Base-by-base conservation (phyloP, 1,140 invertebrate species). In the Apis dorsata region DNA sequence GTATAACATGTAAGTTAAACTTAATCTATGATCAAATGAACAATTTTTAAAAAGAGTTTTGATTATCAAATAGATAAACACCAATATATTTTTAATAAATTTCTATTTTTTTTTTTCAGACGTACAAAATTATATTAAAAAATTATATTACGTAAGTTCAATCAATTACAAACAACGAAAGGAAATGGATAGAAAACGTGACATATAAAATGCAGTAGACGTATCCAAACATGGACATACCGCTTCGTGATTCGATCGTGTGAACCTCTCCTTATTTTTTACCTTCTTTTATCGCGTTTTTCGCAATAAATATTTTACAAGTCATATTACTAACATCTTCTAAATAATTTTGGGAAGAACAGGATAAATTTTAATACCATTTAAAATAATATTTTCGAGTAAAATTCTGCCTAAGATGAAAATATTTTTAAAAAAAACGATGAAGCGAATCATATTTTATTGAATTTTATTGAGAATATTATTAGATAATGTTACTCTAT, bases 181-280 rank as follows among this genome's bases (percentile, higher is more conserved):
- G 63, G 62, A 74, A 77, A 72, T 62, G 68, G 66, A 66, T 80
- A 82, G 80, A 84, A 76, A 34, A 85, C 28, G 28, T 57, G 73
- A 86, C 87, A 84, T 85, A 83, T 82, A 90, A 85, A 88, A 83
- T 86, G 84, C 90, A 69, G 84, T 73, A 85, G 79, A 82, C 66
- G 85, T 79, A 81, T 78, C 91, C 91, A 90, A 90, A 91, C 91
- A 92, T 91, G 91, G 91, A 59, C 85, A 85, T 80, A 78, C 70
- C 76, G 83, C 87, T 84, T 88, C 85, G 88, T 75, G 80, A 70
- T 89, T 90, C 85, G 87, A 88, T 89, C 86, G 62, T 85, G 85
- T 83, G 81, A 85, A 66, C 63, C 83, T 86, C 85, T 85, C 57
- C 57, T 63, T 88, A 70, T 81, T 72, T 34, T 77, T 85, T 87